Conservation (phyloP, 2,797 vertebrate genomes). For the Linurgus olivaceus region DNA sequence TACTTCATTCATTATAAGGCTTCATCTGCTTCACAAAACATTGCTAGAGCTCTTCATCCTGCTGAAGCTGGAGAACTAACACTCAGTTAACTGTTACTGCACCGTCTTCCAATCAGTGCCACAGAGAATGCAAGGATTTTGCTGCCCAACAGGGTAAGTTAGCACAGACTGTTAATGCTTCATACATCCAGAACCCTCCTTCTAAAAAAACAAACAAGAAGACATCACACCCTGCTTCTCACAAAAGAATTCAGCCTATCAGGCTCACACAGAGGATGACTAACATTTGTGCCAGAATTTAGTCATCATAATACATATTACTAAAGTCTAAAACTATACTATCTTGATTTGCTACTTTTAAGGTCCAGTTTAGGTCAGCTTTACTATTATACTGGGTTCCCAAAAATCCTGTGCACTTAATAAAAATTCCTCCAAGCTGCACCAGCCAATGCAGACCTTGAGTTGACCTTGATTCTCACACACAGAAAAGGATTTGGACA, state of each 20-base stretch:
- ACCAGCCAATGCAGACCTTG: background rate
- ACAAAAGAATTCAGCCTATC: background rate
- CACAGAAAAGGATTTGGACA: slow-evolving; percentile 9
- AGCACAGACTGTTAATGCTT: background rate
- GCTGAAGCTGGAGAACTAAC: background rate
- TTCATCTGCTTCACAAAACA: background rate
- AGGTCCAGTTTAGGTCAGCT: background rate
- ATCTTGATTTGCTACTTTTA: background rate
- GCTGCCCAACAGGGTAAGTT: background rate
- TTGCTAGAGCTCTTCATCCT: background rate
- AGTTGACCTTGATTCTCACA: background rate
- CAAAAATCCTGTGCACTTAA: background rate
- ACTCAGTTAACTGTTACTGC: background rate
- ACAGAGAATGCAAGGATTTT: background rate
- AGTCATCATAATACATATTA: background rate
- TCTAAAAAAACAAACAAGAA: background rate
- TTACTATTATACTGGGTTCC: background rate
- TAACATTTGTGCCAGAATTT: background rate
- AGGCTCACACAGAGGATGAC: background rate
- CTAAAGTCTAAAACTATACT: background rate
- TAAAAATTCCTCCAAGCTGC: slow-evolving; percentile 2
- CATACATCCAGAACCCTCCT: background rate
- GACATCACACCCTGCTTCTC: background rate
- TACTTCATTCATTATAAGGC: background rate
- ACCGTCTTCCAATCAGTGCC: background rate